These are phyloP conservation scores for Mythimna pallens DNA, from an alignment of 2,888 invertebrate genomes.

Conservation along the genomic window DNA sequence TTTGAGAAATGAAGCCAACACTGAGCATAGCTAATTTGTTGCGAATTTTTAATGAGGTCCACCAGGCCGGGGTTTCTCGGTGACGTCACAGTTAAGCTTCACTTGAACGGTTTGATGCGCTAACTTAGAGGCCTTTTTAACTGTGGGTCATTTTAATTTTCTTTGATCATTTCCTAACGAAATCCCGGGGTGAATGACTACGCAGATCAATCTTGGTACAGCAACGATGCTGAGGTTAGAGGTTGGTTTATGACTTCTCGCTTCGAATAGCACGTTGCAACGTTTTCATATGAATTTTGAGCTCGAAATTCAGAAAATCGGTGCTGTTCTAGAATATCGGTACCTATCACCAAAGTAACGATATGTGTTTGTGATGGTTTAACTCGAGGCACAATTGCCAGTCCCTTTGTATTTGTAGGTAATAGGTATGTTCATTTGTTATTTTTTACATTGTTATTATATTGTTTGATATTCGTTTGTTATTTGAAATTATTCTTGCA, in stretches of 20 bases:
- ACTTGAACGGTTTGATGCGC: constrained; percentile 46
- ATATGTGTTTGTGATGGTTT: neutral
- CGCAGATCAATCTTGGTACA: constrained; percentile 19
- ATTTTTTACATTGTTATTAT: neutral
- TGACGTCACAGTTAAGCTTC: constrained; percentile 52
- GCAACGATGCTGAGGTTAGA: constrained; percentile 16
- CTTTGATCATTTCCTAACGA: constrained; percentile 38
- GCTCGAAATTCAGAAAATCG: constrained; percentile 18
- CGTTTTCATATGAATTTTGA: constrained; percentile 24
- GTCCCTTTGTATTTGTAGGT: neutral
- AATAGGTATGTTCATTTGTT: neutral
- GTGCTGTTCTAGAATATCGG: neutral
- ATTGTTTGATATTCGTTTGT: constrained; percentile 10
- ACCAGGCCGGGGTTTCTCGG: constrained; percentile 56
- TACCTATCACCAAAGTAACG: neutral
- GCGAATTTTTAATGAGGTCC: constrained; percentile 83
- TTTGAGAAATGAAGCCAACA: constrained; percentile 86
- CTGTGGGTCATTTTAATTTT: constrained; percentile 21
- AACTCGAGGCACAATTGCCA: neutral
- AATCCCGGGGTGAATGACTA: constrained; percentile 1
- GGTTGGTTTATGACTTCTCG: constrained; percentile 2
- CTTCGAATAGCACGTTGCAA: constrained; percentile 5
- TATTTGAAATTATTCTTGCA: neutral
- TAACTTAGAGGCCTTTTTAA: constrained; percentile 18
- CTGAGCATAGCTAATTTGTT: constrained; percentile 87